A percentile compares a stretch with the other conserved stretches of the same genome.
phyloP scores from a whole-genome alignment of 64 coral and sea anemone species.

The Actinia tenebrosa region DNA sequence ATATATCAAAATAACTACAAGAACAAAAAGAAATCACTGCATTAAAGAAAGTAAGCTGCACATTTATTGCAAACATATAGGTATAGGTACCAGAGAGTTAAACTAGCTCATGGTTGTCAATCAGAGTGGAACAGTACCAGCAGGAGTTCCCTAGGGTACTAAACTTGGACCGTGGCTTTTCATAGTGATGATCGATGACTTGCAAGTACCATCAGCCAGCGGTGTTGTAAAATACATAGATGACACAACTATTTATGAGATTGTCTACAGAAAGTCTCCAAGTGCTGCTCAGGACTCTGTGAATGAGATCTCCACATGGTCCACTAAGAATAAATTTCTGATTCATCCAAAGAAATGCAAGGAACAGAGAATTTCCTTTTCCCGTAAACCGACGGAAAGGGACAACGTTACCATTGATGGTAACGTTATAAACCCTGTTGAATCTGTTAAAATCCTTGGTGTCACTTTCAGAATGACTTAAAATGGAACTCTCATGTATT shows the following conservation, averaged over 20 bases:
- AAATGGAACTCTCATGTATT: too few species aligned
- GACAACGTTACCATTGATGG: not conserved
- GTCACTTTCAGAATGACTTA: too few species aligned
- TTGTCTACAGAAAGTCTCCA: not conserved
- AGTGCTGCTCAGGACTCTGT: slow-evolving; percentile 14
- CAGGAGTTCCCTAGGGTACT: slow-evolving; percentile 31
- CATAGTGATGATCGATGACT: slow-evolving; percentile 39
- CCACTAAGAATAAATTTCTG: slow-evolving; percentile 22
- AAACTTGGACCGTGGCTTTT: slow-evolving; percentile 48
- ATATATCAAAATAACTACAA: too few species aligned
- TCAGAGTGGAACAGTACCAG: slow-evolving; percentile 31
- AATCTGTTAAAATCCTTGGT: too few species aligned
- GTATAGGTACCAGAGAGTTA: not conserved
- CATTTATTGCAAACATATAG: too few species aligned
- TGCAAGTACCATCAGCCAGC: slow-evolving; percentile 34
- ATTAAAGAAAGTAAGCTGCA: too few species aligned
- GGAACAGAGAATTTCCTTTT: slow-evolving; percentile 35
- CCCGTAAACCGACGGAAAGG: not conserved
- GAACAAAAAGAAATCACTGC: too few species aligned
- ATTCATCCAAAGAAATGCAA: slow-evolving; percentile 47
- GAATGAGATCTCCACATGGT: slow-evolving; percentile 28
- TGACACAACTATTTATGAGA: slow-evolving; percentile 27
- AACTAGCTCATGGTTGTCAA: slow-evolving; percentile 9
- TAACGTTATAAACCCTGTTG: too few species aligned
- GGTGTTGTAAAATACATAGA: slow-evolving; percentile 31